These are phyloP conservation scores for Oreochromis mossambicus DNA, from an alignment of 2,797 vertebrate species.

Conservation along the genomic window DNA sequence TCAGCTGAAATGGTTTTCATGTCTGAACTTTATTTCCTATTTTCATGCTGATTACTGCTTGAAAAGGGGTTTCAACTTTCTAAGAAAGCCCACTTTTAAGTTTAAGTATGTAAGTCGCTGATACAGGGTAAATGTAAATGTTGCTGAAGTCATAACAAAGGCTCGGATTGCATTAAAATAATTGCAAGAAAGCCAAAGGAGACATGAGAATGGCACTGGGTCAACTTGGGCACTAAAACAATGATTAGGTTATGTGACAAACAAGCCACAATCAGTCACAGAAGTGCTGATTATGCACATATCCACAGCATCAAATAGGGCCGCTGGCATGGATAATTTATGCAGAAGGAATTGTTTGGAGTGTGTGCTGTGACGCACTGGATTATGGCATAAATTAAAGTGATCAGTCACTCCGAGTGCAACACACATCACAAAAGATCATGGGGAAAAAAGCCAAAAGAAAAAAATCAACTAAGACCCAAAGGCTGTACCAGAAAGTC, in stretches of 20 bases:
- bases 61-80: not conserved
- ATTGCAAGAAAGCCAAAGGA: not conserved
- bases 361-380: not conserved
- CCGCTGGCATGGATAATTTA: not conserved
- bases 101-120: fast-evolving
- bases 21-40: not conserved
- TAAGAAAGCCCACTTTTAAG: not conserved
- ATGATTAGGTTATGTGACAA: not conserved
- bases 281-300: not conserved
- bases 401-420: fast-evolving
- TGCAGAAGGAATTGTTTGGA: not conserved
- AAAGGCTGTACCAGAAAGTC: fast-evolving
- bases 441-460: not conserved
- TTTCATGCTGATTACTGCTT: not conserved
- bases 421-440: not conserved
- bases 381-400: not conserved
- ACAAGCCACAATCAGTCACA: not conserved
- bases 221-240: not conserved
- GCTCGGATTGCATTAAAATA: not conserved
- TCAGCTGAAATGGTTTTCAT: not conserved
- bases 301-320: not conserved
- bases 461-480: not conserved
- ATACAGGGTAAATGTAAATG: not conserved
- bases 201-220: not conserved
- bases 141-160: not conserved